Evolutionary conservation across 2,888 invertebrate genomes (phyloP), one percentile per base, ranked within the genome.

Genomic region (Cremastobaeus sp.): DNA sequence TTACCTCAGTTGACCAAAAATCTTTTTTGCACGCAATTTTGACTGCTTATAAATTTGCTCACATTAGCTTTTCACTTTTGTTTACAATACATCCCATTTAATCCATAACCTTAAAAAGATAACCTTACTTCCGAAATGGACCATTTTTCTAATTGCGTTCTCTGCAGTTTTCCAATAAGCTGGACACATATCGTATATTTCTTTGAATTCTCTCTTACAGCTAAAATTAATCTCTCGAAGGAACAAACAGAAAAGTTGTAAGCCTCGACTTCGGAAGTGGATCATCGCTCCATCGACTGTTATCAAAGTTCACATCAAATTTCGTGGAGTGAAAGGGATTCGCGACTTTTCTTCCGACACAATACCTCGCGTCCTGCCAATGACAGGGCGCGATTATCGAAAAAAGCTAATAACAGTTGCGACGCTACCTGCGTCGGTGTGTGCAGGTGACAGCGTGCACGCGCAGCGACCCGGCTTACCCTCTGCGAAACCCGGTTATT

Each of bases 311-410:
- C 9, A 20, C 9, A 52, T 54, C 45, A 37, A 52, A 45, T 54
- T 64, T 65, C 20, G 11, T 12, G 12, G 25, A 14, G 34, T 15
- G 45, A 45, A 52, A 45, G 32, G 14, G 48, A 41, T 37, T 18
- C 9, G 14, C 52, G 12, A 35, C 21, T 45, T 57, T 57, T 59
- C 55, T 48, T 39, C 20, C n/a, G 25, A n/a, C 34, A 54, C 50
- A 72, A 65, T 71, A 28, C 48, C 39, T 35, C 14, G 11, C 30
- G 30, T 84, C 77, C 87, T 87, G 87, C 64, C 78, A 77, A 73
- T 88, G 87, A 88, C 87, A 88, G 87, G 85, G 81, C 83, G 81
- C 80, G 82, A 86, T 87, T 86, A 86, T 76, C 72, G 79, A 82
- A 83, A 82, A 84, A 83, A 84, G 85, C 84, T 87, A 87, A 87